Base-by-base conservation (phyloP, 2,797 vertebrate genomes). In the Lepus oiostolus region DNA sequence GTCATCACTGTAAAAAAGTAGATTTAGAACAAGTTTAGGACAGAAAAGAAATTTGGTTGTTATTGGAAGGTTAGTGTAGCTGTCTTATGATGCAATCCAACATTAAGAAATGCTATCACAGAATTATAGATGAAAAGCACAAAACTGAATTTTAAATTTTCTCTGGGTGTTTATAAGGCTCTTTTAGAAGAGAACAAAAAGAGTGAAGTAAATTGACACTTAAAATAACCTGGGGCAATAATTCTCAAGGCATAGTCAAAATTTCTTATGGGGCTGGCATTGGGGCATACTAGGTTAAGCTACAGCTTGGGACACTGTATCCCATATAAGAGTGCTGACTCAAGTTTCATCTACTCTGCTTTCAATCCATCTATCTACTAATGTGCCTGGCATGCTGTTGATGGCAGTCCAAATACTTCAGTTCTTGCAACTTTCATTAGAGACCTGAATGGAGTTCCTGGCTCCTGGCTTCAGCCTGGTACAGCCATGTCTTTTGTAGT, bases 21-120 rank as follows among this genome's bases (percentile, higher is more conserved):
- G 0, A 86, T 90, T 94, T 92, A 32, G 94, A 72, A 32, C 68
- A 80, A 94, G 93, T 90, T 90, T 80, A 81, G 30, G n/a, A 93
- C 79, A 94, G 5, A 79, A 93, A 90, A 83, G 1, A 52, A 84
- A 93, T 68, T 32, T 32, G 0, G 1, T 24, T 77, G 26, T 79
- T 72, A 68, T 24, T 92, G 3, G 91, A 89, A 67, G 84, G n/a
- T 81, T 67, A 84, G n/a, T 54, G 60, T 68, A 12, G 19, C 12
- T 92, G 1, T n/a, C 3, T 88, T 70, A 89, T 47, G 17, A 74
- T 77, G 24, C 14, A 81, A 14, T 88, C 16, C 6, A 82, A 52
- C 4, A 54, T 35, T 35, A 21, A 54, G 7, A 93, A 95, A 79
- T 79, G 47, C 11, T 88, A 32, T 94, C 67, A 94, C 24, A 58